Conservation (phyloP, 2,797 vertebrate species). For the Microchirus variegatus region DNA sequence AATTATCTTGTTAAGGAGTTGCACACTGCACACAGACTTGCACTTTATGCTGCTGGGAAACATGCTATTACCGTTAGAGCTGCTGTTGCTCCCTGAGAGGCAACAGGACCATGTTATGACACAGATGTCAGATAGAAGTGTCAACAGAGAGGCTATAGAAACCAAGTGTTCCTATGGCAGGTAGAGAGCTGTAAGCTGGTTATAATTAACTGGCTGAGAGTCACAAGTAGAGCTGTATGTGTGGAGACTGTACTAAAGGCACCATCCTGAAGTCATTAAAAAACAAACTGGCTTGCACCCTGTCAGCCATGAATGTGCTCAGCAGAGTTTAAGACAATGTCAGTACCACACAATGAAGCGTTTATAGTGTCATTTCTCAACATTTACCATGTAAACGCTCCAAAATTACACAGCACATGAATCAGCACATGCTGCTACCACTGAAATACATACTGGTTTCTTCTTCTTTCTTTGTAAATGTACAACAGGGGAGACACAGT, state of each 20-base stretch:
- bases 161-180: background rate
- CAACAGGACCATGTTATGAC: background rate
- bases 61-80: background rate
- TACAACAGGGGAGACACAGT: too few species aligned
- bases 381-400: too few species aligned
- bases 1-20: background rate
- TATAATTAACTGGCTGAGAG: background rate
- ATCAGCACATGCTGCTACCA: too few species aligned
- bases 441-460: too few species aligned
- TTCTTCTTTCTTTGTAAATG: too few species aligned
- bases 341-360: too few species aligned
- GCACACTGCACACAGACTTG: background rate
- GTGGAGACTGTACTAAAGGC: background rate
- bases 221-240: background rate
- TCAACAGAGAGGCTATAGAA: slow-evolving; percentile 3
- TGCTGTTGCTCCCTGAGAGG: background rate
- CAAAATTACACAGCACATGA: too few species aligned
- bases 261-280: too few species aligned
- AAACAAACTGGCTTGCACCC: too few species aligned
- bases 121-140: background rate
- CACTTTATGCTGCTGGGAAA: background rate
- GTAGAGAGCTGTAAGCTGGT: background rate
- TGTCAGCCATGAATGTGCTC: too few species aligned
- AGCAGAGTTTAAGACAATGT: too few species aligned
- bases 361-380: too few species aligned